Percentiles rank a stretch among this genome's conserved stretches.
phyloP scores from a whole-genome alignment of 2,888 invertebrate species.

The Drosophila affinis region DNA sequence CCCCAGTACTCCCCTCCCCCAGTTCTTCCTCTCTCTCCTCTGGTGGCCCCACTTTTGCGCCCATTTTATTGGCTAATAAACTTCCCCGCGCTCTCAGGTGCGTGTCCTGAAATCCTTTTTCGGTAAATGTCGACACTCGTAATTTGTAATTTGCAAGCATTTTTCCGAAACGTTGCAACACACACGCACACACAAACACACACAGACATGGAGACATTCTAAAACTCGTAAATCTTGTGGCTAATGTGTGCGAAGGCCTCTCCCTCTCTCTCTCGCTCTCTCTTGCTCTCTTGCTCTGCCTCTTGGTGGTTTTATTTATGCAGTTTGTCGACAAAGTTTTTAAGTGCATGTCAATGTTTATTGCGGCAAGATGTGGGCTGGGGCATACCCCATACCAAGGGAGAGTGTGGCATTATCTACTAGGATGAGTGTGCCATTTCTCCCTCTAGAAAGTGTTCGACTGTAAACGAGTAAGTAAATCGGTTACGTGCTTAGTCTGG shows the following conservation, averaged over 20 bases:
- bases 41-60: conserved; percentile 24
- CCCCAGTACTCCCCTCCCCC: too few species aligned
- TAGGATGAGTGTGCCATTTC: background rate
- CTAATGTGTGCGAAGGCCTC: conserved; percentile 22
- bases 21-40: conserved; percentile 7
- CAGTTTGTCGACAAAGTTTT: conserved; percentile 48
- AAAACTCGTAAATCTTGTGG: conserved; percentile 39
- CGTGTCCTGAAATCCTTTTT: conserved; percentile 21
- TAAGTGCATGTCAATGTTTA: conserved; percentile 62
- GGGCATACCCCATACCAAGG: background rate
- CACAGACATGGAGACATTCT: background rate
- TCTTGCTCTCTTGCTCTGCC: background rate
- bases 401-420: background rate
- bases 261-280: background rate
- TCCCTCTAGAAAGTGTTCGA: background rate
- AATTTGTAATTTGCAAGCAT: conserved; percentile 43
- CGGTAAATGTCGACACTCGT: conserved; percentile 11
- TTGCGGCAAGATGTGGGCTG: conserved; percentile 37
- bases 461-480: conserved; percentile 27
- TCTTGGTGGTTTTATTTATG: conserved; percentile 36
- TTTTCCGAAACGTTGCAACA: conserved; percentile 28
- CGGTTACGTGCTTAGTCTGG: conserved; percentile 25
- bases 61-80: conserved; percentile 43
- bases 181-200: conserved; percentile 4
- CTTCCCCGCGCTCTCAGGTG: conserved; percentile 37